A percentile compares a stretch with the other conserved stretches of the same genome.
These are phyloP conservation scores for Cantharis lateralis DNA, from an alignment of 2,888 invertebrate genomes.

Conservation along the genomic window DNA sequence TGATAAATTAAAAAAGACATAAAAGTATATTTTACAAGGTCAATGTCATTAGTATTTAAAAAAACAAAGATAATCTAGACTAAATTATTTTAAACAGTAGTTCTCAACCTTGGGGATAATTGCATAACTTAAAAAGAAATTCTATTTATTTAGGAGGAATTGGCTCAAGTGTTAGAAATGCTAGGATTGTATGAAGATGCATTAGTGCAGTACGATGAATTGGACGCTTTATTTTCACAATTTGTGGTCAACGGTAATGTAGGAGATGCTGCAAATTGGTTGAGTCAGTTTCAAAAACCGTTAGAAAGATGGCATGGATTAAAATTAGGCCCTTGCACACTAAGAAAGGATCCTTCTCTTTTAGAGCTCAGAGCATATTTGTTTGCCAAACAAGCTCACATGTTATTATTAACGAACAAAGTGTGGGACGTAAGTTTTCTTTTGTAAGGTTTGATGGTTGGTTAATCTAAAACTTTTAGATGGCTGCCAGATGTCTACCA, in stretches of 20 bases:
- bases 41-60: not conserved
- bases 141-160: conserved; percentile 76
- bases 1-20: not conserved
- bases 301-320: conserved; percentile 86
- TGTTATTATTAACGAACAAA: conserved; percentile 73
- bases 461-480: conserved; percentile 54
- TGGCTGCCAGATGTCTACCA: conserved; percentile 85
- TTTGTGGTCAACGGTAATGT: conserved; percentile 93
- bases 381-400: conserved; percentile 89
- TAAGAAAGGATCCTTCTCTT: conserved; percentile 71
- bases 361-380: conserved; percentile 92
- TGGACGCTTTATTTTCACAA: conserved; percentile 95
- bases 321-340: conserved; percentile 64
- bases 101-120: not conserved
- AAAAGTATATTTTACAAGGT: not conserved
- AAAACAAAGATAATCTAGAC: not conserved
- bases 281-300: conserved; percentile 78
- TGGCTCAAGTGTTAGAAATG: conserved; percentile 94
- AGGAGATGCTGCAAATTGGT: conserved; percentile 83
- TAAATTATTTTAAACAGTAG: not conserved
- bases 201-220: conserved; percentile 93
- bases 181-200: conserved; percentile 92
- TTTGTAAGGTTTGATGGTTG: not conserved
- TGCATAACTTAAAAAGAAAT: not conserved
- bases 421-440: conserved; percentile 75